phyloP scores from a whole-genome alignment of 2,888 invertebrate genomes.

The Alviniconcha strummeri region DNA sequence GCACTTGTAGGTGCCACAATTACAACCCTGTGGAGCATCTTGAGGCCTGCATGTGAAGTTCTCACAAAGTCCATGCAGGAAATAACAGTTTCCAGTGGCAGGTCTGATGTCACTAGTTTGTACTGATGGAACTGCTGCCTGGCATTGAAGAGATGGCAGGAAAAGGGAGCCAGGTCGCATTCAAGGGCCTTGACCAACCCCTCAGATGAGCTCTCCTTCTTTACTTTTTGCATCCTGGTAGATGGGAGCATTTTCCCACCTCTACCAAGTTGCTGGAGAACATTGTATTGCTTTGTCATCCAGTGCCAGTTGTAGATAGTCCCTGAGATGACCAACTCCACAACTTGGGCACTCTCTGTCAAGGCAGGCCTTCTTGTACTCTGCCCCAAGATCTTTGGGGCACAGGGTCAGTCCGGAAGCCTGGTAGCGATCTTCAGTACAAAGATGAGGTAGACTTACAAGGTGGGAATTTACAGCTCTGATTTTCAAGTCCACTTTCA shows the following conservation, averaged over 20 bases:
- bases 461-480: neutral
- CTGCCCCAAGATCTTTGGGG: neutral
- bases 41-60: neutral
- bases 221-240: neutral
- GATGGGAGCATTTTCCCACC: neutral
- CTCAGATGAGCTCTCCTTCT: too few species aligned
- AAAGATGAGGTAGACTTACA: neutral
- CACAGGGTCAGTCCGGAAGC: neutral
- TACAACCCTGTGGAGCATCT: slow-evolving; percentile 3
- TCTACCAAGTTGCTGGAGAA: neutral
- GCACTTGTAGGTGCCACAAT: neutral
- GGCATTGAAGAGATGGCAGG: neutral
- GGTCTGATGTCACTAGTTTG: too few species aligned
- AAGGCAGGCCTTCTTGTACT: neutral
- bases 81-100: neutral
- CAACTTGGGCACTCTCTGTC: neutral
- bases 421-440: neutral
- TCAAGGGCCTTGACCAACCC: neutral
- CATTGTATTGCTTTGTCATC: neutral
- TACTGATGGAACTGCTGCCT: neutral
- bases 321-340: neutral
- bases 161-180: neutral
- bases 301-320: neutral
- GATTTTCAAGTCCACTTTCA: neutral
- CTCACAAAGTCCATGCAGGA: neutral